Evolutionary conservation across 1,140 invertebrate genomes (phyloP).

Genomic region (Marisa cornuarietis): DNA sequence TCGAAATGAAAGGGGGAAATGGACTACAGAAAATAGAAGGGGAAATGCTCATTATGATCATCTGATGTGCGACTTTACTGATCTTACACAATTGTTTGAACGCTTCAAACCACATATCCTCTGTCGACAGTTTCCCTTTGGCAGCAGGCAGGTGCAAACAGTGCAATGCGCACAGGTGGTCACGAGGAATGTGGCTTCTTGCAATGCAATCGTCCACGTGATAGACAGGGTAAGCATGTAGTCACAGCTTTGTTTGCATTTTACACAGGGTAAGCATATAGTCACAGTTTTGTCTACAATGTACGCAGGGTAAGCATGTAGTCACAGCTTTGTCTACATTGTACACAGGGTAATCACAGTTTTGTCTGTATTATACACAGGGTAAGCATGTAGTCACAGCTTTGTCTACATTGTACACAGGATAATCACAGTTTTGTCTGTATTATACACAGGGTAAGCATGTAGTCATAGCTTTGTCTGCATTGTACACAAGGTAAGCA

Average conservation of each 20-base stretch:
- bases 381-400: background rate
- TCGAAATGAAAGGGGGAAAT: no score
- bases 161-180: constrained; percentile 45
- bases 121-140: constrained; percentile 36
- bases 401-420: background rate
- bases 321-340: background rate
- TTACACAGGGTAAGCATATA: background rate
- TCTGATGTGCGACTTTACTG: no score
- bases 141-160: constrained; percentile 27
- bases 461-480: background rate
- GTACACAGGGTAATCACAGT: background rate
- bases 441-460: no score
- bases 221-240: constrained; percentile 42
- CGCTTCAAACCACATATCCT: no score
- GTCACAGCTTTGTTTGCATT: no score
- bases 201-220: constrained; percentile 47
- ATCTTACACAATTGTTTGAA: no score
- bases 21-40: no score
- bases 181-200: constrained; percentile 35
- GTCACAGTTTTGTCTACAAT: no score
- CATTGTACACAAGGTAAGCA: background rate
- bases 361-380: no score
- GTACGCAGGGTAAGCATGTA: no score
- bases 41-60: no score
- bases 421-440: no score